Percentiles rank a stretch among this genome's conserved stretches.
These are phyloP conservation scores for Lasioglossum oenotherae DNA, from an alignment of 2,888 invertebrate genomes.

Conservation along the genomic window DNA sequence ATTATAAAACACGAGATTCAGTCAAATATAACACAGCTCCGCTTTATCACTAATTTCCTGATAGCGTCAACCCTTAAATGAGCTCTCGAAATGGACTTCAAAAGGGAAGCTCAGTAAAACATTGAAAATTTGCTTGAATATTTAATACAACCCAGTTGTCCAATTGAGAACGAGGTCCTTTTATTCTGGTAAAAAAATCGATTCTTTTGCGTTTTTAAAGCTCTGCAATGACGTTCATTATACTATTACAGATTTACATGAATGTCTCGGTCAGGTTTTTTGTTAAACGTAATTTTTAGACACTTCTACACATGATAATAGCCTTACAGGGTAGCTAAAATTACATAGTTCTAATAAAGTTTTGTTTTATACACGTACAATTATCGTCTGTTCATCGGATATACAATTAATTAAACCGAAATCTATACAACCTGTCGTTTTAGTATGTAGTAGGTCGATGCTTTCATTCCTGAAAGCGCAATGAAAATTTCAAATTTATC, in stretches of 20 bases:
- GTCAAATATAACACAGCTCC: neutral
- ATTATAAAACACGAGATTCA: neutral
- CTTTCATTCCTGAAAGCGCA: neutral
- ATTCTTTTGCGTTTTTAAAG: neutral
- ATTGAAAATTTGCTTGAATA: neutral
- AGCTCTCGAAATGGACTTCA: neutral
- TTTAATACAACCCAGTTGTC: neutral
- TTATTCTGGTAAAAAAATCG: neutral
- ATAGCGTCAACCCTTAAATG: neutral
- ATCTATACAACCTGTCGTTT: neutral
- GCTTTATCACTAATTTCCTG: neutral
- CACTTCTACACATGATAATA: neutral
- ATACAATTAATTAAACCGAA: neutral
- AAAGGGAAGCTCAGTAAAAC: no score
- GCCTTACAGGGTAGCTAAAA: no score
- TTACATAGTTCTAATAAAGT: no score
- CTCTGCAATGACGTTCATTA: no score
- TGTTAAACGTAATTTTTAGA: neutral
- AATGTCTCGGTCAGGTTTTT: neutral
- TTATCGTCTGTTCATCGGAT: no score
- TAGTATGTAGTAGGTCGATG: neutral
- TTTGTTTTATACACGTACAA: neutral
- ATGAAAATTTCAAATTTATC: neutral
- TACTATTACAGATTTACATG: neutral
- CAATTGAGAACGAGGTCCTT: neutral